These are phyloP conservation scores for Microctenopoma lineatum DNA, from an alignment of 2,797 vertebrate species.

Conservation along the genomic window DNA sequence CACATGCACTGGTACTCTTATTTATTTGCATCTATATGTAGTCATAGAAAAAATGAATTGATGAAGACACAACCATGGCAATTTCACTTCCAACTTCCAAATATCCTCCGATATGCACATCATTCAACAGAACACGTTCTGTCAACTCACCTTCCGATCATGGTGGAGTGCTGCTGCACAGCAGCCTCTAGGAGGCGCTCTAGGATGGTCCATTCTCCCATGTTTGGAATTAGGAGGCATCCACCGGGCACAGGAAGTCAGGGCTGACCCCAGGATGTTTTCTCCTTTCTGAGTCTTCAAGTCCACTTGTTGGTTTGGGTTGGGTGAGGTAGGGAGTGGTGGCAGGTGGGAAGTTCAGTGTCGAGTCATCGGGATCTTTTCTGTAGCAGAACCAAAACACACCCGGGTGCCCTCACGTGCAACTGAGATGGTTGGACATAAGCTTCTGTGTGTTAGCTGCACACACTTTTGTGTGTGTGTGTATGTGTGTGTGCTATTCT, in stretches of 20 bases:
- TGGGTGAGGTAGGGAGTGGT: slow-evolving; percentile 60
- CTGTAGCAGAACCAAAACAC: slow-evolving; percentile 7
- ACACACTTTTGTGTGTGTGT: neutral
- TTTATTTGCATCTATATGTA: neutral
- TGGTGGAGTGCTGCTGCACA: slow-evolving; percentile 92
- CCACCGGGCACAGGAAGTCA: slow-evolving; percentile 65
- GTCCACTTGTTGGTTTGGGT: slow-evolving; percentile 65
- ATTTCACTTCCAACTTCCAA: neutral
- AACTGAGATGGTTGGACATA: slow-evolving; percentile 38
- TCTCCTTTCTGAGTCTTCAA: slow-evolving; percentile 22
- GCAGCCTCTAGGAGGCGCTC: slow-evolving; percentile 93
- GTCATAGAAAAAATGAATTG: neutral
- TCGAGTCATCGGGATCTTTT: slow-evolving; percentile 7
- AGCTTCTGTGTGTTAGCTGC: slow-evolving; percentile 6
- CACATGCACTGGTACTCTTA: neutral
- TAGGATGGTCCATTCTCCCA: slow-evolving; percentile 94
- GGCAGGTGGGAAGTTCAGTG: slow-evolving; percentile 37
- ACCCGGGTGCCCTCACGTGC: neutral
- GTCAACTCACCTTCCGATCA: slow-evolving; percentile 87
- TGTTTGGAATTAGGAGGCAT: slow-evolving; percentile 77
- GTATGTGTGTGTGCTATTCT: slow-evolving; percentile 3
- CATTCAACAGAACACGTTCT: neutral
- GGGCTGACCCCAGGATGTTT: slow-evolving; percentile 9
- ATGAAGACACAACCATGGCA: neutral
- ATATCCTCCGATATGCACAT: neutral